Evolutionary conservation across 2,888 invertebrate species (phyloP), one percentile per base, ranked within the genome.

Genomic region (Caenorhabditis afra): DNA sequence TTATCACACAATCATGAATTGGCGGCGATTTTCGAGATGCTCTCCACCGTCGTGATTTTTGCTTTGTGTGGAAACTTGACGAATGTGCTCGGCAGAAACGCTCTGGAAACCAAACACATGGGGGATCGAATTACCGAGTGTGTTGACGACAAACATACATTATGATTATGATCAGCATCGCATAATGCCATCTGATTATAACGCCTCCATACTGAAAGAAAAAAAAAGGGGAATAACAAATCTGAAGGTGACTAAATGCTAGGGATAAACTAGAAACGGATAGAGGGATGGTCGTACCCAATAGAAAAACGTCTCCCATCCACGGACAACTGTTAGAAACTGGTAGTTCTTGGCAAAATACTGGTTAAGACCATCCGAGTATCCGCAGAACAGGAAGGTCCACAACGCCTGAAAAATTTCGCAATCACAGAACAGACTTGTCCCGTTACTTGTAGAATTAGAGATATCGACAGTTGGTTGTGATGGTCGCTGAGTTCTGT

Each of bases 161-260:
- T 14, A 52, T 45, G 22, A 59, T 59, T 11, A 66, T 18, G 1
- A 53, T 22, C 12, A 66, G 35, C 37, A 61, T 16, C 7, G 58
- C n/a, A 52, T 66, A 74, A 22, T 74, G 74, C 74, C 74, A 74
- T 59, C 74, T 50, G 22, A 65, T 59, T 14, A 61, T 37, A 0
- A 58, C 16, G 2, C 66, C 58, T 14, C 74, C 74, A 12, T 53
- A 74, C 74, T 74, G 44, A 29, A 73, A 68, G 29, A 16, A 10
- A 16, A 14, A 57, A 35, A 35, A 35, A 55, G 39, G 20, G 37
- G 20, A 20, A n/a, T n/a, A 29, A 29, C 29, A 29, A 29, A 29
- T 7, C 8, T 29, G 29, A 29, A 23, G 20, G 1, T 23, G n/a
- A 22, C 14, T 3, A 3, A 29, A 29, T 3, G 3, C 29, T 3